phyloP scores from a whole-genome alignment of 2,113 vertebrate species.

The Jaculus jaculus region DNA sequence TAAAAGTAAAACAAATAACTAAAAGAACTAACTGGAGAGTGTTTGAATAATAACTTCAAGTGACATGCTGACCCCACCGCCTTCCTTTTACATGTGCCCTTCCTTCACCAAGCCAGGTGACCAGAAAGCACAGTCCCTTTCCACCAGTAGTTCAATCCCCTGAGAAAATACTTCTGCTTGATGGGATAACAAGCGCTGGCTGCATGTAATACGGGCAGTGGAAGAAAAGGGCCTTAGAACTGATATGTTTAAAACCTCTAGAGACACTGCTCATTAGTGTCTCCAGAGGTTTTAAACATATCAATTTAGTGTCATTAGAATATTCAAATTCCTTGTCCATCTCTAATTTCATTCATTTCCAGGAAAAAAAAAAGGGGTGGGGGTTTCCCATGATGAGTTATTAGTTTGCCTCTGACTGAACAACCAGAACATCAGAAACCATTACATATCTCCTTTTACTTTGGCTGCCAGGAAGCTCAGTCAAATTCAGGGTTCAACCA shows the following conservation, averaged over 20 bases:
- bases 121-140: not conserved
- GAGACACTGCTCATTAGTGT: not conserved
- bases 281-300: too few relatives aligned
- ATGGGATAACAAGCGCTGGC: not conserved
- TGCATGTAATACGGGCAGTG: not conserved
- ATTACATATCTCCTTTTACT: not conserved
- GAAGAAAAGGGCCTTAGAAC: not conserved
- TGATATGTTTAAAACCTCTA: not conserved
- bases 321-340: not conserved
- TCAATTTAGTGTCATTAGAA: too few relatives aligned
- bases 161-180: not conserved
- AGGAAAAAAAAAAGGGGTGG: too few relatives aligned
- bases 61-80: not conserved
- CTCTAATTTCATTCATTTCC: not conserved
- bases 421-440: slow-evolving; percentile 27
- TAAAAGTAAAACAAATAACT: not conserved
- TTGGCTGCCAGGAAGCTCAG: slow-evolving; percentile 46
- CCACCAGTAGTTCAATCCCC: not conserved
- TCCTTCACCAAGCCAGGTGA: not conserved
- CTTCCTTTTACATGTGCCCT: not conserved
- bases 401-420: slow-evolving; percentile 20
- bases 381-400: not conserved
- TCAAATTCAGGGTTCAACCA: slow-evolving; percentile 11
- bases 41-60: not conserved
- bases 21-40: not conserved